Conservation (phyloP, 2,797 vertebrate species). For the Siniperca obscura region DNA sequence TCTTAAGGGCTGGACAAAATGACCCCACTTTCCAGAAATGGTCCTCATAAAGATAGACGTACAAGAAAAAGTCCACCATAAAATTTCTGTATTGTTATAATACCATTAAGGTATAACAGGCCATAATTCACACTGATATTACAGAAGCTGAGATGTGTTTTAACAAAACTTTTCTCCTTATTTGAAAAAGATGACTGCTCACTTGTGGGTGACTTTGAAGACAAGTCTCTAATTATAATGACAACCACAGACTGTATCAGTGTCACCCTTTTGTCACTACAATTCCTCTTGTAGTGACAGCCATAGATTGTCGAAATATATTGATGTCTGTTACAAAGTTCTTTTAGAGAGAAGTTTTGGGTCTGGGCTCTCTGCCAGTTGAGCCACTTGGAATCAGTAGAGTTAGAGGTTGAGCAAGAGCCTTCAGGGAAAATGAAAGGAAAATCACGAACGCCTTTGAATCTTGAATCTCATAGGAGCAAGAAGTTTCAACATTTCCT, state of each 20-base stretch:
- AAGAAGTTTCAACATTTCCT: not conserved
- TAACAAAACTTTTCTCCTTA: not conserved
- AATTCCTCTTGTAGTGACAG: not conserved
- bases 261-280: not conserved
- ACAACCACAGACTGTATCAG: constrained; percentile 13
- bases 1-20: not conserved
- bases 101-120: not conserved
- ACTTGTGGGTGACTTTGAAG: constrained; percentile 20
- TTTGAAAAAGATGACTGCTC: constrained; percentile 12
- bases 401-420: constrained; percentile 13
- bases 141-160: not conserved
- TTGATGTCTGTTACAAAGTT: not conserved
- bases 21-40: not conserved
- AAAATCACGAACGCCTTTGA: not conserved
- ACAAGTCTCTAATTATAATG: constrained; percentile 21
- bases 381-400: constrained; percentile 17
- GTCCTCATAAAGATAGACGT: not conserved
- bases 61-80: not conserved
- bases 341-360: not conserved
- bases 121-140: not conserved
- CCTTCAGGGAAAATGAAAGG: not conserved
- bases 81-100: not conserved
- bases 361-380: not conserved
- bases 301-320: not conserved
- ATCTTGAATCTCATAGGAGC: constrained; percentile 6